These are phyloP conservation scores for Passerina amoena DNA, from an alignment of 2,113 vertebrate species.

Conservation along the genomic window DNA sequence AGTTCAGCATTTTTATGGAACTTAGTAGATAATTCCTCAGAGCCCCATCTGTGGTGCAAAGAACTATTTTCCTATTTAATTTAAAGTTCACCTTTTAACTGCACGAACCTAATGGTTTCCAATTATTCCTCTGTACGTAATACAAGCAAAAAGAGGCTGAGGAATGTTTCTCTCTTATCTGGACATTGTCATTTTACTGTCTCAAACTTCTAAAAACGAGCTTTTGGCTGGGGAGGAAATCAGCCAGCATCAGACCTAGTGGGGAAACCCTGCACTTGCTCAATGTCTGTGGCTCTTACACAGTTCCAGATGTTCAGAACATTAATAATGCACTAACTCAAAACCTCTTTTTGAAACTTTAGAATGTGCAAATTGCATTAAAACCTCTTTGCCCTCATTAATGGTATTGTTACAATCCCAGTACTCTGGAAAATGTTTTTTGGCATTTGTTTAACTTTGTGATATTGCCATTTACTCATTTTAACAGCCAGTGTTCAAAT, in stretches of 20 bases:
- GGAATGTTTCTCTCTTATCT: constrained; percentile 76
- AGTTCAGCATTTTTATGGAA: not conserved
- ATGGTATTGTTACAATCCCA: constrained; percentile 82
- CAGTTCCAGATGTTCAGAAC: constrained; percentile 84
- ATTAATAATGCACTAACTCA: constrained; percentile 83
- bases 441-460: constrained; percentile 83
- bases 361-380: constrained; percentile 87
- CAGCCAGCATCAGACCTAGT: constrained; percentile 73
- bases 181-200: constrained; percentile 80
- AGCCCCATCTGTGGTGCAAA: not conserved
- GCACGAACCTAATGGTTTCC: constrained; percentile 12
- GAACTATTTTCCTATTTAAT: not conserved
- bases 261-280: constrained; percentile 82
- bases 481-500: constrained; percentile 80
- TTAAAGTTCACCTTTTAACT: constrained; percentile 13
- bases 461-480: constrained; percentile 82
- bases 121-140: not conserved
- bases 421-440: constrained; percentile 83
- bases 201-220: constrained; percentile 73
- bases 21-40: not conserved
- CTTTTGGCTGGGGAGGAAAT: constrained; percentile 74
- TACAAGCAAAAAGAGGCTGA: constrained; percentile 52
- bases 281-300: constrained; percentile 79
- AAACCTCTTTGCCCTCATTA: constrained; percentile 86
- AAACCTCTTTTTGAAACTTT: constrained; percentile 85